These are phyloP conservation scores for Fulmarus glacialis DNA, from an alignment of 2,113 vertebrate species.

Conservation along the genomic window DNA sequence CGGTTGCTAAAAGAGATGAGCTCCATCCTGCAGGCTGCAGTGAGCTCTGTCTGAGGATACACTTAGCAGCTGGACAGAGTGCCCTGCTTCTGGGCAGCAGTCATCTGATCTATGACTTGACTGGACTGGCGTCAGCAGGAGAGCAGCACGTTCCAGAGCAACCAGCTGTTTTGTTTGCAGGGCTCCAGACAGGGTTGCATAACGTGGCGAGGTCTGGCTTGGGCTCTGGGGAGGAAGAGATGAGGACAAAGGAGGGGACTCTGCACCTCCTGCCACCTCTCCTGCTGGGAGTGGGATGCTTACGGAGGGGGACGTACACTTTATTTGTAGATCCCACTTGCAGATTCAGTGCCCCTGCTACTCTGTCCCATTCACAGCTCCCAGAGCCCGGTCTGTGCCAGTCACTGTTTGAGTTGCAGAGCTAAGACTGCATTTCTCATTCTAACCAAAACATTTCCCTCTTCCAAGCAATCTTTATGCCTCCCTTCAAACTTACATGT, in stretches of 20 bases:
- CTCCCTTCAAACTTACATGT: not conserved
- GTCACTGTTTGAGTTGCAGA: not conserved
- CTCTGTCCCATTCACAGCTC: not conserved
- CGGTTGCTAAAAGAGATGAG: not conserved
- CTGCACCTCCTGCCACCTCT: not conserved
- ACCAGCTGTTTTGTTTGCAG: not conserved
- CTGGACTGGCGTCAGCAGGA: not conserved
- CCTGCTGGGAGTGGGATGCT: not conserved
- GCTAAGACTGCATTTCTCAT: not conserved
- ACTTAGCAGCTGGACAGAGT: not conserved
- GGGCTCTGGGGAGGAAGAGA: not conserved
- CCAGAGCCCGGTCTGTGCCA: fast-evolving
- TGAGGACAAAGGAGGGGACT: not conserved
- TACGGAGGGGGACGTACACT: fast-evolving
- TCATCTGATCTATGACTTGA: not conserved
- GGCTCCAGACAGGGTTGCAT: conserved; percentile 5
- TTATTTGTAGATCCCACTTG: not conserved
- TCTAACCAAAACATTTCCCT: not conserved
- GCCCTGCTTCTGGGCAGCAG: not conserved
- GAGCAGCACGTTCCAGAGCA: not conserved
- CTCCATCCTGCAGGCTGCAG: not conserved
- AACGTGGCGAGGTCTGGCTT: not conserved
- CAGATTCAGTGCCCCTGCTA: not conserved
- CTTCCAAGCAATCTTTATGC: not conserved
- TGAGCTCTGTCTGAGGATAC: not conserved